phyloP scores from a whole-genome alignment of 2,113 vertebrate species.

The Sylvicapra grimmia region DNA sequence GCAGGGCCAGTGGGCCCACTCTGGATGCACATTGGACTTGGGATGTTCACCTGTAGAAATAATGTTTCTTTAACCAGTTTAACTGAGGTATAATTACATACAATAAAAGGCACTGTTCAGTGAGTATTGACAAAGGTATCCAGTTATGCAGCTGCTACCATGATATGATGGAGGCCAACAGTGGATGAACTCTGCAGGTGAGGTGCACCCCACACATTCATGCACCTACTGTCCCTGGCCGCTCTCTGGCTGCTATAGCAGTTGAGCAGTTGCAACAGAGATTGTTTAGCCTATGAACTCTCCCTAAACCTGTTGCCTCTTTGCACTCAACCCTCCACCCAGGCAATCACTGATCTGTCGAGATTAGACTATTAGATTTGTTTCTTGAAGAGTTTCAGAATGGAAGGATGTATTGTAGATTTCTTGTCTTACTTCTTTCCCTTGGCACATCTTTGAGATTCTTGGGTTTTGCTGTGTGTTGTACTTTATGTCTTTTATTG shows the following conservation, averaged over 20 bases:
- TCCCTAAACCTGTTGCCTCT: neutral
- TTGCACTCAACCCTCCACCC: neutral
- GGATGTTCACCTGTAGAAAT: neutral
- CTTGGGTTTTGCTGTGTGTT: accelerated
- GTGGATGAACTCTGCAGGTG: neutral
- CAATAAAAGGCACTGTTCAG: neutral
- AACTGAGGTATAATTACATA: neutral
- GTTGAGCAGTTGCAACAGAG: neutral
- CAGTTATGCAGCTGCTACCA: accelerated
- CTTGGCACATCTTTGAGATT: neutral
- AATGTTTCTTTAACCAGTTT: neutral
- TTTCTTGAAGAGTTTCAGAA: neutral
- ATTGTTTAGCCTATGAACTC: no score
- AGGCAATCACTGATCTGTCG: neutral
- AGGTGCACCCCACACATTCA: accelerated
- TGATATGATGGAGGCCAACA: neutral
- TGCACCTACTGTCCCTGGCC: neutral
- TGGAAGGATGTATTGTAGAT: neutral
- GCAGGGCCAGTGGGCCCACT: neutral
- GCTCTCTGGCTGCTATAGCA: accelerated
- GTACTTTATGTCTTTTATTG: neutral
- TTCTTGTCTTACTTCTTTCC: neutral
- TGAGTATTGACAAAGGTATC: neutral
- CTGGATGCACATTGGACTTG: neutral
- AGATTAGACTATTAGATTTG: neutral